phyloP scores from a whole-genome alignment of 1,140 invertebrate genomes.

The Drosophila rhopaloa region DNA sequence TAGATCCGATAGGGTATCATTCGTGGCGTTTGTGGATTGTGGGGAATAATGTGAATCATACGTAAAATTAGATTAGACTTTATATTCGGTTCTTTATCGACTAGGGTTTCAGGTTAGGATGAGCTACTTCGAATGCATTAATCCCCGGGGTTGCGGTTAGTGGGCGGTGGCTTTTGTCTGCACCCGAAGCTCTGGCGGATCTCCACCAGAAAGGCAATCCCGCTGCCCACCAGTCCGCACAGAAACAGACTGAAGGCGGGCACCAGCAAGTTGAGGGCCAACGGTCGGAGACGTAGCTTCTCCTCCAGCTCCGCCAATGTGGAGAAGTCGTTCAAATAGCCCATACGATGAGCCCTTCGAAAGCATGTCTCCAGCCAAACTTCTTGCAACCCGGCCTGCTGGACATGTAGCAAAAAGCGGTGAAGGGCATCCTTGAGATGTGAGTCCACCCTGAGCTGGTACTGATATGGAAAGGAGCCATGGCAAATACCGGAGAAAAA shows the following conservation, averaged over 20 bases:
- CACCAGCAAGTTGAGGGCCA: slow-evolving; percentile 35
- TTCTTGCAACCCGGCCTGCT: slow-evolving; percentile 40
- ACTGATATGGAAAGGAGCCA: slow-evolving; percentile 62
- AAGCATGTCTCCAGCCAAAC: slow-evolving; percentile 37
- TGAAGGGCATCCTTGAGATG: slow-evolving; percentile 64
- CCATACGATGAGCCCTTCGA: slow-evolving; percentile 32
- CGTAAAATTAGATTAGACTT: slow-evolving; percentile 54
- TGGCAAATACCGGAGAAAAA: slow-evolving; percentile 55
- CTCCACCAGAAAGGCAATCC: slow-evolving; percentile 54
- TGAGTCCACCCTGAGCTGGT: slow-evolving; percentile 59
- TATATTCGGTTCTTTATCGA: slow-evolving; percentile 16
- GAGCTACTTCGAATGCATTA: slow-evolving; percentile 59
- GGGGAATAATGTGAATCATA: slow-evolving; percentile 42
- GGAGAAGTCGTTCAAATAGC: slow-evolving; percentile 53
- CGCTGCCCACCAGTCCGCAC: slow-evolving; percentile 39
- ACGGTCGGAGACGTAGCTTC: slow-evolving; percentile 2
- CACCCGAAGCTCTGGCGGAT: slow-evolving; percentile 24
- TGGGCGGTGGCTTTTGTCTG: slow-evolving; percentile 33
- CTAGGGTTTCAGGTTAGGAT: slow-evolving; percentile 50
- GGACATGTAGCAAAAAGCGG: slow-evolving; percentile 33
- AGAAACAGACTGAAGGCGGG: slow-evolving; percentile 51
- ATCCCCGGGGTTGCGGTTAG: slow-evolving; percentile 36
- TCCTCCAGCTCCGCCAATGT: slow-evolving; percentile 29
- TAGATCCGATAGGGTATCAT: slow-evolving; percentile 40
- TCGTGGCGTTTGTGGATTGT: slow-evolving; percentile 17